A percentile compares a stretch with the other conserved stretches of the same genome.
Evolutionary conservation across 2,888 invertebrate genomes (phyloP).

Genomic region (Anoplius nigerrimus): DNA sequence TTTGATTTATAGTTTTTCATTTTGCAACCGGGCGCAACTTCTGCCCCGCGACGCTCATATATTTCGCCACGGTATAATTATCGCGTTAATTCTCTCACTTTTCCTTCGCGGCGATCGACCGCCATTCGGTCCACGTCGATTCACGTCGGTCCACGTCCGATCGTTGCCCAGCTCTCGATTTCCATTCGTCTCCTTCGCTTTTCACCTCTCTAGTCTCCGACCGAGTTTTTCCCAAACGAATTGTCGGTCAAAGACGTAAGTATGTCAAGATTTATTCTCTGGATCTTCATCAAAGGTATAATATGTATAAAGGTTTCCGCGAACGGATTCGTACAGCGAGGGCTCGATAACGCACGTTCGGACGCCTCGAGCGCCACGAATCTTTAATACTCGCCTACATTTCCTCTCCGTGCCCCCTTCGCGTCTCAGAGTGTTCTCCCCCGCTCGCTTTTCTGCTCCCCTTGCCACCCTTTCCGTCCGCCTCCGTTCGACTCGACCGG

Average conservation of each 20-base stretch:
- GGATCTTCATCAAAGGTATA: no score
- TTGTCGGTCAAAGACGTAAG: no score
- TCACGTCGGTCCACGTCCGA: no score
- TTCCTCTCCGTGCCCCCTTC: not conserved
- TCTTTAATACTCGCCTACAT: not conserved
- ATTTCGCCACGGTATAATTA: slow-evolving; percentile 15
- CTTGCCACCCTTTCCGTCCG: not conserved
- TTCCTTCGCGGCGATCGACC: not conserved
- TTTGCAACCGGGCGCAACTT: slow-evolving; percentile 15
- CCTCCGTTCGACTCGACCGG: not conserved
- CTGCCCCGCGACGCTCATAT: slow-evolving; percentile 11
- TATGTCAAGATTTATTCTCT: no score
- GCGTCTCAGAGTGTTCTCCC: not conserved
- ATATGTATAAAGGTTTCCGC: no score
- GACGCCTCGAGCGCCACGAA: not conserved
- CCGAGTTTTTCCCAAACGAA: no score
- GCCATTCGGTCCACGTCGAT: no score
- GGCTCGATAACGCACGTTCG: no score
- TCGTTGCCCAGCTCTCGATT: no score
- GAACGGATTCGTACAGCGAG: no score
- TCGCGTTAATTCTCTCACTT: slow-evolving; percentile 15
- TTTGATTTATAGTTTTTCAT: slow-evolving; percentile 26
- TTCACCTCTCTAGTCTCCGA: no score
- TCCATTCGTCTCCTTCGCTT: no score
- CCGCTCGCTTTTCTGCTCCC: not conserved